A percentile compares a stretch with the other conserved stretches of the same genome.
phyloP scores from a whole-genome alignment of 1,140 invertebrate genomes.

The Trichogramma pretiosum region DNA sequence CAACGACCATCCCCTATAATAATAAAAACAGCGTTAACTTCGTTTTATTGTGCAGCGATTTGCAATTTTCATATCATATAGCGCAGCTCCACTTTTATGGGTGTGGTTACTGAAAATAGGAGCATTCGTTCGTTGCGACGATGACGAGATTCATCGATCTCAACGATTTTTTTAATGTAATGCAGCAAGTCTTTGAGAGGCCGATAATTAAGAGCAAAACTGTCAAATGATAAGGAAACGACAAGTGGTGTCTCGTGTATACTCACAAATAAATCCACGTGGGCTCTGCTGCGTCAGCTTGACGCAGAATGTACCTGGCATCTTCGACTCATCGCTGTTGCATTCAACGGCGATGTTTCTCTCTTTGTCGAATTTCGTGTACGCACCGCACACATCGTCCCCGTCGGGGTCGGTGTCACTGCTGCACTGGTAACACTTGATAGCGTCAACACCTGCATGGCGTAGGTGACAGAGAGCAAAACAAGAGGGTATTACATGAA shows the following conservation, averaged over 20 bases:
- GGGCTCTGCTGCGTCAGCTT: conserved; percentile 83
- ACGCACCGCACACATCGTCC: conserved; percentile 76
- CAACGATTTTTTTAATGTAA: no score
- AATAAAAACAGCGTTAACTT: conserved; percentile 27
- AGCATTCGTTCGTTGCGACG: no score
- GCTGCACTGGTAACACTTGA: conserved; percentile 83
- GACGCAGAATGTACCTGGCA: conserved; percentile 89
- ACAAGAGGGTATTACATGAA: no score
- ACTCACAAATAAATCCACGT: conserved; percentile 83
- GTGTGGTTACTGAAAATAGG: no score
- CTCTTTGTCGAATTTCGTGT: conserved; percentile 68
- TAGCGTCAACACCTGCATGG: conserved; percentile 49
- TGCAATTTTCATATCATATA: no score
- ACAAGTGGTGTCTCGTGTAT: conserved; percentile 3
- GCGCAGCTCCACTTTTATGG: no score
- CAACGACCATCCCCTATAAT: conserved; percentile 84
- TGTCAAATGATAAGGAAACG: no score
- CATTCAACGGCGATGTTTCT: conserved; percentile 80
- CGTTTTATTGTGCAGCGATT: no score
- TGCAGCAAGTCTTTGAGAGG: no score
- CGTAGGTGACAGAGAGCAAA: no score
- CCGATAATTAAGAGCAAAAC: no score
- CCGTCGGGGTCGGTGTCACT: conserved; percentile 65
- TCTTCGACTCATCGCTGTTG: conserved; percentile 78
- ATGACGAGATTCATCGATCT: no score